Evolutionary conservation across 2,888 invertebrate genomes (phyloP).

Genomic region (Epirrhoe tristata): DNA sequence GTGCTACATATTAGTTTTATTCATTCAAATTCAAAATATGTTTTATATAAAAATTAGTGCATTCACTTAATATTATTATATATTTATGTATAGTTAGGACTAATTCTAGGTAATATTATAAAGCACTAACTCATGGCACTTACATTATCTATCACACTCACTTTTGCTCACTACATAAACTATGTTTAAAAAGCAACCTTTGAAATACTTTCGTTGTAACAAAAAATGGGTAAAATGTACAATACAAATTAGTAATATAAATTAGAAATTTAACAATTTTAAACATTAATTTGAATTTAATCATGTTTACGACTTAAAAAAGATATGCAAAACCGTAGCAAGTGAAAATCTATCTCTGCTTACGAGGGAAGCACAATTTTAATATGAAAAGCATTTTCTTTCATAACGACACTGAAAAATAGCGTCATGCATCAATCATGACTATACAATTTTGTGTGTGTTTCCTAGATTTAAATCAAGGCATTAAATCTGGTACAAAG

Average conservation of each 20-base stretch:
- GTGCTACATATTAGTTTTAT: background rate
- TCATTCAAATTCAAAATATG: background rate
- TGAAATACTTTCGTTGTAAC: slow-evolving; percentile 51
- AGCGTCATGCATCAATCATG: no score
- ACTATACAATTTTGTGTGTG: no score
- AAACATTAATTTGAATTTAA: background rate
- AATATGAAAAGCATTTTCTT: no score
- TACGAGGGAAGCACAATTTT: no score
- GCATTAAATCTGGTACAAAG: no score
- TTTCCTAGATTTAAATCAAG: no score
- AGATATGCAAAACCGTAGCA: no score
- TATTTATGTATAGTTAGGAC: slow-evolving; percentile 14
- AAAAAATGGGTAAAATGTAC: slow-evolving; percentile 6
- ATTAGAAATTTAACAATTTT: background rate
- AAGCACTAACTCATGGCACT: slow-evolving; percentile 78
- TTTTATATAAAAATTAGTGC: slow-evolving; percentile 31
- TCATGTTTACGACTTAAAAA: background rate
- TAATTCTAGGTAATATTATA: slow-evolving; percentile 52
- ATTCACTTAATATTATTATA: background rate
- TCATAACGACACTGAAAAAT: no score
- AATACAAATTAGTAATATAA: background rate
- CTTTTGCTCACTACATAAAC: slow-evolving; percentile 44
- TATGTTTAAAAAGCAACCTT: slow-evolving; percentile 24
- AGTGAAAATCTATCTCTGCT: no score
- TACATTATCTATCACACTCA: slow-evolving; percentile 65